Conservation (phyloP, 2,113 vertebrate genomes). For the Larimichthys polyactis region DNA sequence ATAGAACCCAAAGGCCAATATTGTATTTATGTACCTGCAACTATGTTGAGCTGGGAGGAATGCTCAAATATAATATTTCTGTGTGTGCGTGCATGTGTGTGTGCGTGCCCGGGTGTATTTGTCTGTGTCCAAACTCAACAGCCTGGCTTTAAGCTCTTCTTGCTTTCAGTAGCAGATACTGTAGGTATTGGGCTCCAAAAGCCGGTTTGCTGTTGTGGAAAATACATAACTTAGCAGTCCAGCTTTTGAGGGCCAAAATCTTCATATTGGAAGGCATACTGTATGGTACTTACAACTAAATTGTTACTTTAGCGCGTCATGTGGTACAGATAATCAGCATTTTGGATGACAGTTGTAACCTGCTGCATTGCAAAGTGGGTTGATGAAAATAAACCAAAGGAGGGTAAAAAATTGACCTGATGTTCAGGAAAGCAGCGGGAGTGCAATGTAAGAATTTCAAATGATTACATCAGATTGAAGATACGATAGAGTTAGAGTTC, state of each 20-base stretch:
- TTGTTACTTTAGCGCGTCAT: constrained; percentile 14
- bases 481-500: constrained; percentile 47
- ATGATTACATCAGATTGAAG: constrained; percentile 64
- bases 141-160: constrained; percentile 55
- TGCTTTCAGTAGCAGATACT: constrained; percentile 57
- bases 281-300: not conserved
- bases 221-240: constrained; percentile 32
- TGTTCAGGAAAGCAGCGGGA: constrained; percentile 19
- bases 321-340: constrained; percentile 25
- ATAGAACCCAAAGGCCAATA: constrained; percentile 65
- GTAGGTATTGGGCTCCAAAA: constrained; percentile 49
- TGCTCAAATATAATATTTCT: constrained; percentile 45
- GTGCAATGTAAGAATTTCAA: constrained; percentile 45
- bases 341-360: constrained; percentile 32
- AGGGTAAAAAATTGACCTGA: constrained; percentile 5
- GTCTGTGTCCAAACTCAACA: constrained; percentile 51
- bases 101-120: constrained; percentile 13
- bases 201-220: constrained; percentile 51
- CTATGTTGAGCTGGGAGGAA: constrained; percentile 57
- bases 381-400: constrained; percentile 44
- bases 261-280: constrained; percentile 12
- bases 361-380: constrained; percentile 45
- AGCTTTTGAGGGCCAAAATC: constrained; percentile 32
- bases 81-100: not conserved
- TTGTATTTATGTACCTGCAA: constrained; percentile 69